Base-by-base conservation (phyloP, 2,797 vertebrate species). In the Schizopygopsis malacanthus region DNA sequence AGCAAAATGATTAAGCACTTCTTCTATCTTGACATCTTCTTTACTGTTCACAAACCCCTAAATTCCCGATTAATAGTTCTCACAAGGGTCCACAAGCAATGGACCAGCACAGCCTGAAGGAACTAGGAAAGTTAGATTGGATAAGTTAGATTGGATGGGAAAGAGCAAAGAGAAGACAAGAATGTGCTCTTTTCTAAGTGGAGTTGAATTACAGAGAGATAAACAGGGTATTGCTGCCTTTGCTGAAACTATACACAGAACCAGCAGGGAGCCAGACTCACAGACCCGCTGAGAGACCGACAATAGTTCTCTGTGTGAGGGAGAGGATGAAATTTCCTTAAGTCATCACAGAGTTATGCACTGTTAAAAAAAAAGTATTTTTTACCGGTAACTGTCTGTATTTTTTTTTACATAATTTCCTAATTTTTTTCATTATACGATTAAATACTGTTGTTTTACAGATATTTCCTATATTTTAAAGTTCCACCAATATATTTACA, bases 161-260 rank as follows among this genome's bases (percentile, higher is more conserved):
- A 61, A 75, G 43, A 56, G 43, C 39, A 39, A 81, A 41, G 22
- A 33, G 61, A 33, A 63, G 67, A 43, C 43, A 84, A 79, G 82
- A 50, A 76, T 43, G 65, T 80, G 83, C 37, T 77, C 63, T 81
- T 78, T 81, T 82, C 81, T 79, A 28, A 69, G 47, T 63, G 41
- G 69, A 85, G 77, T 52, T 79, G 47, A 87, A 76, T 84, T 78
- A 45, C 50, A 37, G 13, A 45, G 56, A 79, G 73, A 82, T 84
- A 79, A 85, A 84, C 81, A 76, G 79, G 83, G 73, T 47, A 79
- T 39, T 73, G 72, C 77, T 88, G 45, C 20, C 61, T 73, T 61
- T 73, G 41, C 56, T 80, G 89, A 87, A 90, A 89, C 82, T 63
- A 79, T 59, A 90, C 83, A 88, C 84, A 88, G 84, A 78, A 65